phyloP scores from a whole-genome alignment of 2,113 vertebrate genomes.

The Cnemophilus loriae region DNA sequence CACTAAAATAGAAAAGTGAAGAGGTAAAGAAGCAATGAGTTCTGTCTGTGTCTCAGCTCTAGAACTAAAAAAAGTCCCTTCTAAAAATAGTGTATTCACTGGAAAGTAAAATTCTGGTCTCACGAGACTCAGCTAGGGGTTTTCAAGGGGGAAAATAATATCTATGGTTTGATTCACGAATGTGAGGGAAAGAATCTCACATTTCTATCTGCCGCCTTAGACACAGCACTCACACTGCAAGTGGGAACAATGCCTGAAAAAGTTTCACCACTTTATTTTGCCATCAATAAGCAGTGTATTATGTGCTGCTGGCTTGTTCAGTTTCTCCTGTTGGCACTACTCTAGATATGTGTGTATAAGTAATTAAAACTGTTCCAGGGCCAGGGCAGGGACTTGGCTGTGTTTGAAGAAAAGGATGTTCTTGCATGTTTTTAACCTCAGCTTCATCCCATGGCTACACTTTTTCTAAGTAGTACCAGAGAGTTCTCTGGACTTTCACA shows the following conservation, averaged over 20 bases:
- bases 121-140: neutral
- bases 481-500: neutral
- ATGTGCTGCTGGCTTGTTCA: neutral
- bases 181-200: neutral
- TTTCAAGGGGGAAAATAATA: neutral
- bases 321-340: neutral
- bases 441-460: neutral
- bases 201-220: neutral
- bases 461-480: neutral
- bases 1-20: neutral
- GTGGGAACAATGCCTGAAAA: neutral
- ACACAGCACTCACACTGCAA: neutral
- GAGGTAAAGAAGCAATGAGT: neutral
- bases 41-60: neutral
- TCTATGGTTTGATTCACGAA: neutral
- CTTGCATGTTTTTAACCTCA: neutral
- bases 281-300: neutral
- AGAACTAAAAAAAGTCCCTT: neutral
- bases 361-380: neutral
- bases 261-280: neutral
- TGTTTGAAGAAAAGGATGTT: neutral
- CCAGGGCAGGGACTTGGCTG: neutral
- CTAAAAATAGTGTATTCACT: neutral
- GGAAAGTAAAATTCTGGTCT: neutral
- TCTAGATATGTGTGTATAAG: neutral